These are phyloP conservation scores for Drosophila ezoana DNA, from an alignment of 2,888 invertebrate genomes.

Conservation along the genomic window DNA sequence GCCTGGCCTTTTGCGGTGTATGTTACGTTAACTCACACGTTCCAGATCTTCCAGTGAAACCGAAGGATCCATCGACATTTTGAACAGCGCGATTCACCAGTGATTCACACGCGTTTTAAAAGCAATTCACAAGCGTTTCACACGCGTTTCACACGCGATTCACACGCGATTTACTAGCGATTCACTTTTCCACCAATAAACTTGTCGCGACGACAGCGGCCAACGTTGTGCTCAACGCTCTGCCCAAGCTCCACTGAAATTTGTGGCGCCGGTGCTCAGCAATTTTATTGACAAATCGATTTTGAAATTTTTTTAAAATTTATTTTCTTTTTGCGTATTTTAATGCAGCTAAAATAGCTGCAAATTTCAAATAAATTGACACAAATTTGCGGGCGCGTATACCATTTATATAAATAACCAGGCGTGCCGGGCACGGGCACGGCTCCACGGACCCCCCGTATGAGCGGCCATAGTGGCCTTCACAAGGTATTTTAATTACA, in stretches of 20 bases:
- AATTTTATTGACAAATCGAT: slow-evolving; percentile 83
- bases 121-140: slow-evolving; percentile 10
- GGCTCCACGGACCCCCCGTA: slow-evolving; percentile 43
- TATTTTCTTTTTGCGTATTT: slow-evolving; percentile 32
- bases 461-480: slow-evolving; percentile 65
- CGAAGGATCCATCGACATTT: slow-evolving; percentile 82
- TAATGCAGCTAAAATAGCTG: slow-evolving; percentile 50
- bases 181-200: slow-evolving; percentile 24
- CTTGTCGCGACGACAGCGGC: slow-evolving; percentile 43
- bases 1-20: neutral
- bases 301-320: slow-evolving; percentile 51
- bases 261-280: slow-evolving; percentile 54
- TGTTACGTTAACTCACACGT: slow-evolving; percentile 70
- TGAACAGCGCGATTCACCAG: slow-evolving; percentile 10
- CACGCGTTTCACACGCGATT: slow-evolving; percentile 1
- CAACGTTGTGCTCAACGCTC: slow-evolving; percentile 70
- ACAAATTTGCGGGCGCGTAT: slow-evolving; percentile 61
- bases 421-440: slow-evolving; percentile 58
- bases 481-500: slow-evolving; percentile 77
- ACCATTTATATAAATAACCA: slow-evolving; percentile 72
- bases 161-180: slow-evolving; percentile 3
- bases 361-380: slow-evolving; percentile 69
- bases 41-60: slow-evolving; percentile 82
- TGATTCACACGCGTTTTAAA: slow-evolving; percentile 9
- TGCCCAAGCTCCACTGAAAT: slow-evolving; percentile 80